phyloP scores from a whole-genome alignment of 2,888 invertebrate genomes.

The Rhagium mordax region DNA sequence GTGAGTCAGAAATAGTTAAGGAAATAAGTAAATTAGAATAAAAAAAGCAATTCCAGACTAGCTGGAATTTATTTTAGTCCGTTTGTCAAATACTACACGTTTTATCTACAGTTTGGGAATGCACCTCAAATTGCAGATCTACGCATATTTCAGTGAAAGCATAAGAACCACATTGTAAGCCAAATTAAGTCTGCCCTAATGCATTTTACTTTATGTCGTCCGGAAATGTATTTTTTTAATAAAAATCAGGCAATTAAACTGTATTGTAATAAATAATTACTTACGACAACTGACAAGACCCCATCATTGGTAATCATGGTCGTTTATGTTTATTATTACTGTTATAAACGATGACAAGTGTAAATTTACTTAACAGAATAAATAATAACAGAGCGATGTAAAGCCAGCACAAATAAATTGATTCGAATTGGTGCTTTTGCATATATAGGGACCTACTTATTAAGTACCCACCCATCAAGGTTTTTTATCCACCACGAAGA shows the following conservation, averaged over 20 bases:
- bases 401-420: constrained; percentile 11
- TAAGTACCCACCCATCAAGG: constrained; percentile 2
- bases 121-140: too few species aligned
- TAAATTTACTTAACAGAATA: neutral
- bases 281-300: constrained; percentile 10
- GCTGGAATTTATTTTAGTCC: too few species aligned
- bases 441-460: constrained; percentile 18
- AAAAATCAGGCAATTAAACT: neutral
- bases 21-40: too few species aligned
- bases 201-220: neutral
- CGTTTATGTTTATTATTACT: constrained; percentile 23
- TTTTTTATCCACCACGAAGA: neutral
- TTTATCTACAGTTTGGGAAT: too few species aligned
- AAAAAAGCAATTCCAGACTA: too few species aligned
- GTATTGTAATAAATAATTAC: neutral
- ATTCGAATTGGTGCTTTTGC: constrained; percentile 19
- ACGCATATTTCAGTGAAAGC: neutral
- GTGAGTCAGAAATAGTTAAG: too few species aligned
- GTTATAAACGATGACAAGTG: constrained; percentile 30
- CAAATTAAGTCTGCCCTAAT: neutral
- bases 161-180: neutral
- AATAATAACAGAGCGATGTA: constrained; percentile 12
- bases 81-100: too few species aligned
- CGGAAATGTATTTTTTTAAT: neutral
- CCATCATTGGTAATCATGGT: constrained; percentile 14